Conservation (phyloP, 1,140 invertebrate genomes). For the Ips nitidus region DNA sequence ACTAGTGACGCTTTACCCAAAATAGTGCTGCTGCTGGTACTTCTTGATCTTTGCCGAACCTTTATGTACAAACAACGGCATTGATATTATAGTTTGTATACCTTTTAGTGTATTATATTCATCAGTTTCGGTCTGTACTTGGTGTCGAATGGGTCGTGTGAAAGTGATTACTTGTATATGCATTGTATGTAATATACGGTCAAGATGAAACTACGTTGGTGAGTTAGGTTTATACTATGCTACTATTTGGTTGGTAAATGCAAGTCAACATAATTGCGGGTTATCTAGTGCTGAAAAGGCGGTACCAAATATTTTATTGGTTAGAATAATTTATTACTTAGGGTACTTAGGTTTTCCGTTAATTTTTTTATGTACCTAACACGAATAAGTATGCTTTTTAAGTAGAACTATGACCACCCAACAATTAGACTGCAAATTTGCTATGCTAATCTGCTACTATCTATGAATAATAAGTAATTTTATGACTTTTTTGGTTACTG, state of each 20-base stretch:
- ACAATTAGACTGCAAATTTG: neutral
- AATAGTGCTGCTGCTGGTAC: no score
- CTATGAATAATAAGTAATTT: neutral
- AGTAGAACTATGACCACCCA: neutral
- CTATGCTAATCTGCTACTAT: neutral
- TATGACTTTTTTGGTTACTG: slow-evolving; percentile 1
- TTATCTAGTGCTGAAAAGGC: neutral
- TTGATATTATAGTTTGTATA: no score
- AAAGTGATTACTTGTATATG: slow-evolving; percentile 12
- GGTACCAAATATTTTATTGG: neutral
- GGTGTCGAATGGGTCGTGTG: slow-evolving; percentile 19
- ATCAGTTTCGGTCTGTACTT: slow-evolving; percentile 14
- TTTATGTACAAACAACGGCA: no score
- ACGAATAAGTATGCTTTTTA: neutral
- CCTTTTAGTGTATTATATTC: no score
- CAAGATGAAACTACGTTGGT: slow-evolving; percentile 19
- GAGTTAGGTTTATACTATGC: neutral
- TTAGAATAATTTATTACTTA: neutral
- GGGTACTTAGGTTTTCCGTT: neutral
- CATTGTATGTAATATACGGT: neutral
- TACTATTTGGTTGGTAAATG: neutral
- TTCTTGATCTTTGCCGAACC: no score
- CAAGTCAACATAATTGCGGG: neutral
- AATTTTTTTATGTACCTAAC: neutral
- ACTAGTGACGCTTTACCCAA: no score